These are phyloP conservation scores for Chelon auratus DNA, from an alignment of 2,797 vertebrate species.

Conservation along the genomic window DNA sequence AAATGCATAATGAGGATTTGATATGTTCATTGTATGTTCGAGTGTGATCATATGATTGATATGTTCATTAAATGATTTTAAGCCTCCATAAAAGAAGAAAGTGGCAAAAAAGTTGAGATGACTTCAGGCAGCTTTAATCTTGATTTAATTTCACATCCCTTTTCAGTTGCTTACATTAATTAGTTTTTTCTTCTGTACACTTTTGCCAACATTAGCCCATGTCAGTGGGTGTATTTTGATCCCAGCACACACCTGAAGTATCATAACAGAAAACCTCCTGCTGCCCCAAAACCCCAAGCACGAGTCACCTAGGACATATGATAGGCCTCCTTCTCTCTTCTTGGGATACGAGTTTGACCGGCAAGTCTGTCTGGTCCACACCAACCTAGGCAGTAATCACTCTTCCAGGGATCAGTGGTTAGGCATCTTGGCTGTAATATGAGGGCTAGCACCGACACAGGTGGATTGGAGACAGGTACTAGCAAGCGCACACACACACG, in stretches of 20 bases:
- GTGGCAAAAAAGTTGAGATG: neutral
- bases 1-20: neutral
- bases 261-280: slow-evolving; percentile 21
- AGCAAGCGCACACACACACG: slow-evolving; percentile 4
- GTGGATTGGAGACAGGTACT: slow-evolving; percentile 67
- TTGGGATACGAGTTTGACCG: slow-evolving; percentile 48
- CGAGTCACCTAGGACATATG: slow-evolving; percentile 14
- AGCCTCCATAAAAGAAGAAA: neutral
- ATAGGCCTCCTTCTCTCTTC: slow-evolving; percentile 17
- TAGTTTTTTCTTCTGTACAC: neutral
- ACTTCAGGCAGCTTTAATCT: slow-evolving; percentile 20
- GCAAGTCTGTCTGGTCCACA: slow-evolving; percentile 41
- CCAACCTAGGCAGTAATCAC: slow-evolving; percentile 54
- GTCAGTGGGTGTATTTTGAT: neutral
- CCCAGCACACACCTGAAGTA: slow-evolving; percentile 22
- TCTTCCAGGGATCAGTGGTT: slow-evolving; percentile 57
- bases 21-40: neutral
- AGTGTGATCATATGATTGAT: neutral
- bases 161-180: neutral
- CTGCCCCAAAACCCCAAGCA: neutral
- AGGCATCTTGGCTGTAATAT: slow-evolving; percentile 51
- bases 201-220: slow-evolving; percentile 8
- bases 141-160: slow-evolving; percentile 24
- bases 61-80: neutral
- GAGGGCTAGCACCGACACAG: slow-evolving; percentile 55